Base-by-base conservation (phyloP, 2,797 vertebrate genomes). In the Anabacerthia variegaticeps region DNA sequence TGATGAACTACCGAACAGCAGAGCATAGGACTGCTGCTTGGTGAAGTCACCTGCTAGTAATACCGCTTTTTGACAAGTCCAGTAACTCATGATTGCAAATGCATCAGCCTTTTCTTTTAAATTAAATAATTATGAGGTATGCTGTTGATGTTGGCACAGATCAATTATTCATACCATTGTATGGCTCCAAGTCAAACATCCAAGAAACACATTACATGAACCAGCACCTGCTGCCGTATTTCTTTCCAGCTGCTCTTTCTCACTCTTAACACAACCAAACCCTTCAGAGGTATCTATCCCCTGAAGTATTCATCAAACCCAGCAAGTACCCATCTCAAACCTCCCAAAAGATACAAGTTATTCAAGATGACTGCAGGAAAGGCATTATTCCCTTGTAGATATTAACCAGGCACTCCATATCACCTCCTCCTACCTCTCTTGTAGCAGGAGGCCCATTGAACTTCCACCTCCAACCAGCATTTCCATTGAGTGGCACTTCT, bases 81-180 rank as follows among this genome's bases (percentile, higher is more conserved):
- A 34, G 28, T 84, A 94, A 93, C 32, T 27, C 51, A 48, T 2
- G 8, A 82, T 63, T 94, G 69, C 67, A 90, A 49, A 87, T 37
- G 41, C 55, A 73, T 73, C 61, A 74, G 88, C 43, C n/a, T 88
- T 81, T 88, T 81, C 36, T 62, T 74, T 44, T 27, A 3, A 84
- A 91, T 91, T 73, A 91, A 93, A 81, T 71, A 94, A 90, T 95
- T 84, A 93, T 49, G 86, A 97, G 86, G 44, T 72, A 82, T 5
- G 59, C 63, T 95, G 95, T 95, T 97, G 93, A 72, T 94, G 92
- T 94, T 96, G 92, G 96, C 95, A 95, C 67, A 69, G 67, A 79
- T 94, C 71, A 97, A 92, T 95, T 93, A 92, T 91, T 95, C 91
- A 93, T 69, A 63, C 83, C 78, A 73, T 86, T 92, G 76, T 76